Evolutionary conservation across 2,113 vertebrate species (phyloP).

Genomic region (Zootoca vivipara): DNA sequence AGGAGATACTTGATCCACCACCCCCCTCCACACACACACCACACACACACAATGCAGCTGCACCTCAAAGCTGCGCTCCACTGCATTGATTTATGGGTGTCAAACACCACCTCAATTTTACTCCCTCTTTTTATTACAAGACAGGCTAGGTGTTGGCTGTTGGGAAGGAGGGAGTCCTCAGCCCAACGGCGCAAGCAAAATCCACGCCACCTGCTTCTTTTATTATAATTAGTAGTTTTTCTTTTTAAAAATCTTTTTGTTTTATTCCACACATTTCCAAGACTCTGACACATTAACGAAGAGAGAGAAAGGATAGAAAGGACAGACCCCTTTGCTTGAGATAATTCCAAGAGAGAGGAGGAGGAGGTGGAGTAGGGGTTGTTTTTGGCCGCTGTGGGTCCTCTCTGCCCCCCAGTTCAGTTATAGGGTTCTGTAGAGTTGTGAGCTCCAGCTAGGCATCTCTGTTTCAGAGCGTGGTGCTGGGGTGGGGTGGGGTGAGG

Average conservation of each 20-base stretch:
- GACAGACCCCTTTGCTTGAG: constrained; percentile 50
- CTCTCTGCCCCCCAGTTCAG: constrained; percentile 24
- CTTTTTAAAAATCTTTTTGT: constrained; percentile 55
- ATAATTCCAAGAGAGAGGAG: constrained; percentile 44
- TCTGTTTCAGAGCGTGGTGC: neutral
- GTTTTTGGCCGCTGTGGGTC: neutral
- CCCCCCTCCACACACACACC: neutral
- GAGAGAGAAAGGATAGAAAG: constrained; percentile 59
- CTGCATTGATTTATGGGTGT: neutral
- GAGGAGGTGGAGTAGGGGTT: no score
- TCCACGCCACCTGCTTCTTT: constrained; percentile 49
- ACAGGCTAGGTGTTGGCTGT: neutral
- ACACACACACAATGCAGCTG: neutral
- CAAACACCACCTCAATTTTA: neutral
- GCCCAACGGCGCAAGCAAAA: neutral
- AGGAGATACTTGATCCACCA: neutral
- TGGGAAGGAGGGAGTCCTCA: neutral
- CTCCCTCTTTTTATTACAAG: constrained; percentile 6
- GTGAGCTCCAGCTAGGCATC: neutral
- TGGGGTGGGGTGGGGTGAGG: neutral
- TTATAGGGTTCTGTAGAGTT: constrained; percentile 34
- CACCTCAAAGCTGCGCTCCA: neutral
- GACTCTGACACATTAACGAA: constrained; percentile 76
- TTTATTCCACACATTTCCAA: constrained; percentile 76
- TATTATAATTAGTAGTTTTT: constrained; percentile 12